Evolutionary conservation across 2,797 vertebrate genomes (phyloP).

Genomic region (Anguilla obscura): DNA sequence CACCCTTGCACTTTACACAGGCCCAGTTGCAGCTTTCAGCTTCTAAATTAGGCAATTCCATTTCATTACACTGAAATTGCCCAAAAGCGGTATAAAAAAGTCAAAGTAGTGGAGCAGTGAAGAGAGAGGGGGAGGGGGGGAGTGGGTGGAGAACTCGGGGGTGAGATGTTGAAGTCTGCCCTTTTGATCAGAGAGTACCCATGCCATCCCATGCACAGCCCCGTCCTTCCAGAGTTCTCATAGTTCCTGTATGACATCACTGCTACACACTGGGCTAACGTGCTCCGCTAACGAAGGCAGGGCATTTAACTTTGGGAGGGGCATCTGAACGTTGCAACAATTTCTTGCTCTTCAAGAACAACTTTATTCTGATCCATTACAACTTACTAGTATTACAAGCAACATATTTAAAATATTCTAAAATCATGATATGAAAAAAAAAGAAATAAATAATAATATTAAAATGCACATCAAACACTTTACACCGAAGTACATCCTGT

Average conservation of each 20-base stretch:
- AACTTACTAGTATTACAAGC: neutral
- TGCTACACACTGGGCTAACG: conserved; percentile 29
- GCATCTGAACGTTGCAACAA: neutral
- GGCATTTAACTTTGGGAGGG: conserved; percentile 16
- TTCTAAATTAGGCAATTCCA: conserved; percentile 61
- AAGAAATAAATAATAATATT: neutral
- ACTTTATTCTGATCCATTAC: neutral
- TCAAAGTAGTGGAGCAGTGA: conserved; percentile 35
- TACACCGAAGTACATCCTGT: neutral
- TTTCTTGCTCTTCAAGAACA: neutral
- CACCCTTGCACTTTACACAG: neutral
- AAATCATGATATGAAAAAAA: neutral
- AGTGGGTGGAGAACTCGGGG: neutral
- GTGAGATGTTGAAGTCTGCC: neutral
- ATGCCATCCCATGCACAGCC: neutral
- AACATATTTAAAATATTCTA: neutral
- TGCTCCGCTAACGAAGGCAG: conserved; percentile 35
- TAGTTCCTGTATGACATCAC: conserved; percentile 50
- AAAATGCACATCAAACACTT: neutral
- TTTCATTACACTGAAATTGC: conserved; percentile 58
- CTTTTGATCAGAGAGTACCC: conserved; percentile 10
- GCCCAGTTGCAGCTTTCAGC: conserved; percentile 52
- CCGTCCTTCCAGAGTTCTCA: conserved; percentile 44
- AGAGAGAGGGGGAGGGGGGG: neutral
- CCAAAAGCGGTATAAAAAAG: conserved; percentile 54